phyloP scores from a whole-genome alignment of 1,140 invertebrate species.

The Eurosta solidaginis region DNA sequence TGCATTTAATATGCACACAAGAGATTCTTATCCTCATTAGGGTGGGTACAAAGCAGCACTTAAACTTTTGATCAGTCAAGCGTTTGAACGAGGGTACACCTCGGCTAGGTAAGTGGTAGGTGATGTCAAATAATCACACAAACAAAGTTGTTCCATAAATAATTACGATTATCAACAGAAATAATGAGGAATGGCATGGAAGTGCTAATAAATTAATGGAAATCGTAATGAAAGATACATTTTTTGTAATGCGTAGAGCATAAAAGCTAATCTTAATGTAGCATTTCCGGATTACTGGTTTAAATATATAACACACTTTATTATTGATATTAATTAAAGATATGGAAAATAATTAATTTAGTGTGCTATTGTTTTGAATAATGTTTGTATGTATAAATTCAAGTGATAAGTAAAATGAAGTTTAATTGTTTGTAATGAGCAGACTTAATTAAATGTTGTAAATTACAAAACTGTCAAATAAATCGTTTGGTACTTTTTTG shows the following conservation, averaged over 20 bases:
- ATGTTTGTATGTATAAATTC: too few species aligned
- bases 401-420: too few species aligned
- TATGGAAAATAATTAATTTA: too few species aligned
- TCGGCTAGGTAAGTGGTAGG: neutral
- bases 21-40: neutral
- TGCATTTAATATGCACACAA: slow-evolving; percentile 18
- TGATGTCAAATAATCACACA: slow-evolving; percentile 3
- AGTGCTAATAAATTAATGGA: neutral
- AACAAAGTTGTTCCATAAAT: neutral
- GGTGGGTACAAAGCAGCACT: neutral
- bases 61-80: neutral
- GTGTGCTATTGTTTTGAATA: too few species aligned
- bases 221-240: neutral
- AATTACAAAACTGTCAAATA: too few species aligned
- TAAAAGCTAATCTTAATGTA: neutral
- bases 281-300: too few species aligned
- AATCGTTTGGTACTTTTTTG: too few species aligned
- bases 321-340: too few species aligned
- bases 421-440: too few species aligned
- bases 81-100: too few species aligned
- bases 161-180: slow-evolving; percentile 15
- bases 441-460: too few species aligned
- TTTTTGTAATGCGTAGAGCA: neutral
- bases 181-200: slow-evolving; percentile 1
- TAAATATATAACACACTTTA: too few species aligned